phyloP scores from a whole-genome alignment of 2,113 vertebrate genomes.

The Lichenostomus cassidix region DNA sequence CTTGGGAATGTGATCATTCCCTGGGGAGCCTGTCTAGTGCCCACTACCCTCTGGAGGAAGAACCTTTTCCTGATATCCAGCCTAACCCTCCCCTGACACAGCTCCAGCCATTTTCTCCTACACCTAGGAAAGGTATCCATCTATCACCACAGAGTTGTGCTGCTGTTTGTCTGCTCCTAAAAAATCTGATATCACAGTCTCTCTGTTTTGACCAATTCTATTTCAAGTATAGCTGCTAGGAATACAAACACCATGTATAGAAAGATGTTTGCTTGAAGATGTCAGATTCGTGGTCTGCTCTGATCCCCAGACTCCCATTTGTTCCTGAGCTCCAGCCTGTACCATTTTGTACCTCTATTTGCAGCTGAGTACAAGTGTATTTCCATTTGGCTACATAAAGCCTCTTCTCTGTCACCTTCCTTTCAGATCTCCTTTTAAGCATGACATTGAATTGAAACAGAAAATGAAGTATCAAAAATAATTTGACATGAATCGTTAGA shows the following conservation, averaged over 20 bases:
- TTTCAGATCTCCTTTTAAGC: neutral
- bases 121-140: fast-evolving
- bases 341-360: neutral
- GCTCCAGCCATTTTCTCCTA: neutral
- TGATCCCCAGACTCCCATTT: neutral
- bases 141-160: neutral
- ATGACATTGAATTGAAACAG: neutral
- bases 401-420: neutral
- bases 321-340: neutral
- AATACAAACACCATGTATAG: neutral
- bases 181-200: neutral
- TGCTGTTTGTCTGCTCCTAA: neutral
- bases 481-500: neutral
- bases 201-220: neutral
- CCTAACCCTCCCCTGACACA: fast-evolving
- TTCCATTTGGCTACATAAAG: neutral
- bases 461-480: neutral
- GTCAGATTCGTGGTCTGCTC: neutral
- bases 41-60: neutral
- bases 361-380: neutral
- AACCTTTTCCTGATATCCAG: fast-evolving
- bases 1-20: fast-evolving
- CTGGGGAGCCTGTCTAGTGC: neutral
- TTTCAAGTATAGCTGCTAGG: neutral
- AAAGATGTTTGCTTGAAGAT: neutral